phyloP scores from a whole-genome alignment of 2,888 invertebrate genomes.

The Lasioglossum leucozonium region DNA sequence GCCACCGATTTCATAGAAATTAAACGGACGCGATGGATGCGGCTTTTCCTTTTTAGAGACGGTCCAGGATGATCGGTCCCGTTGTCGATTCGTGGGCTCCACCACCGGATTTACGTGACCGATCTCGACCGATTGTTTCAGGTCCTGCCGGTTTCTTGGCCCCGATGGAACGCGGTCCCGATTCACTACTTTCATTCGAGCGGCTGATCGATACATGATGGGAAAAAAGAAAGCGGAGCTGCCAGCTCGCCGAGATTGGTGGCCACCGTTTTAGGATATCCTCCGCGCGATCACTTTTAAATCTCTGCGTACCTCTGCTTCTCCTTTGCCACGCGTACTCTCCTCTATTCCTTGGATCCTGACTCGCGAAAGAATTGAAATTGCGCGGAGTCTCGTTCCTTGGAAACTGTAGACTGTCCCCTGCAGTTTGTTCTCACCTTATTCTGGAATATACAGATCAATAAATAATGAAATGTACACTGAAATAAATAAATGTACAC shows the following conservation, averaged over 20 bases:
- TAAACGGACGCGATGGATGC: not conserved
- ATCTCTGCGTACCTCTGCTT: not conserved
- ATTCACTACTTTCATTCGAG: constrained; percentile 55
- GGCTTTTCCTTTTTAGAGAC: not conserved
- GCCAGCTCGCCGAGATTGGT: constrained; percentile 28
- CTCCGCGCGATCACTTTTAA: constrained; percentile 15
- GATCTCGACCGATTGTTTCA: constrained; percentile 4
- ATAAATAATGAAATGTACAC: too few relatives aligned
- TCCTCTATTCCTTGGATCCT: not conserved
- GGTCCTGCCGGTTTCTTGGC: constrained; percentile 23
- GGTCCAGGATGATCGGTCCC: not conserved
- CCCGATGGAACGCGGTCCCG: constrained; percentile 36
- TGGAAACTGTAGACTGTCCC: not conserved
- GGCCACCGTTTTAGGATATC: constrained; percentile 36
- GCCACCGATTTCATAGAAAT: constrained; percentile 9
- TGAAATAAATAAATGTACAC: too few relatives aligned
- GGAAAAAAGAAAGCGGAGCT: constrained; percentile 55
- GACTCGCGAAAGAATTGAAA: too few relatives aligned
- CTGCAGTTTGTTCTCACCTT: not conserved
- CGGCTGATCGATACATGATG: constrained; percentile 51
- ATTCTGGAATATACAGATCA: not conserved
- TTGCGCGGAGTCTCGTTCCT: not conserved
- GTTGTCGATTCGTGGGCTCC: not conserved
- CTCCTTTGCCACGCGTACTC: not conserved
- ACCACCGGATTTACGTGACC: not conserved